phyloP scores from a whole-genome alignment of 92 coral and sea anemone genomes.

The Umimayanthus kanabou region DNA sequence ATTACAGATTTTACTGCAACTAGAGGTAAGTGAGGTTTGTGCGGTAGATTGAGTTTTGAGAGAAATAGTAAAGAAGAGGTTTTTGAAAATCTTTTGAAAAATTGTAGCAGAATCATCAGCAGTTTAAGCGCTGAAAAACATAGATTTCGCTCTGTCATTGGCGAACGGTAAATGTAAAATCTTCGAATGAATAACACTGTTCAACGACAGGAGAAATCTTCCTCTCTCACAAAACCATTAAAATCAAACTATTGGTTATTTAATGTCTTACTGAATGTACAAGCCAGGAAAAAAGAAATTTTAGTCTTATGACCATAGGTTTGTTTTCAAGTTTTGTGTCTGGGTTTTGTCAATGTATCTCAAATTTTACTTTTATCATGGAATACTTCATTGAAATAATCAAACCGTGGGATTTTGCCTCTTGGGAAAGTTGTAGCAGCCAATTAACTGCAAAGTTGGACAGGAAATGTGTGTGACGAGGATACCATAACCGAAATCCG shows the following conservation, averaged over 20 bases:
- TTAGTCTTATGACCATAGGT: background rate
- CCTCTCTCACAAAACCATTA: background rate
- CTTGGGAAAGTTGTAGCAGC: background rate
- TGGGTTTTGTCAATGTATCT: background rate
- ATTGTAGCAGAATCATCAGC: background rate
- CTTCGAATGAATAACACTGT: background rate
- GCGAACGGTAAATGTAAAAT: background rate
- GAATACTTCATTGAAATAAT: background rate
- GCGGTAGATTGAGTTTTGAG: background rate
- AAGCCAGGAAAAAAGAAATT: background rate
- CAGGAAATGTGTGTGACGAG: background rate
- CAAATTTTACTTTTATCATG: background rate
- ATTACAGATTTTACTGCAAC: background rate
- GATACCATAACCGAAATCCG: background rate
- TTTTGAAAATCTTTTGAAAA: background rate
- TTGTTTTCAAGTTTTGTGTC: too few relatives aligned
- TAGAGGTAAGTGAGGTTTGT: slow-evolving; percentile 10
- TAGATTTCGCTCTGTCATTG: background rate
- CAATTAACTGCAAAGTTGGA: slow-evolving; percentile 2
- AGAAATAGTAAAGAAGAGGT: background rate
- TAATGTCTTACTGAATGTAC: too few relatives aligned
- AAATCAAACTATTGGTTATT: background rate
- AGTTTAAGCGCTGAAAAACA: background rate
- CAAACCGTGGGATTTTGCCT: background rate
- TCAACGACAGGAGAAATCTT: background rate